Percentiles rank a stretch among this genome's conserved stretches.
These are phyloP conservation scores for Chrysolina haemoptera DNA, from an alignment of 2,888 invertebrate genomes.

Conservation along the genomic window DNA sequence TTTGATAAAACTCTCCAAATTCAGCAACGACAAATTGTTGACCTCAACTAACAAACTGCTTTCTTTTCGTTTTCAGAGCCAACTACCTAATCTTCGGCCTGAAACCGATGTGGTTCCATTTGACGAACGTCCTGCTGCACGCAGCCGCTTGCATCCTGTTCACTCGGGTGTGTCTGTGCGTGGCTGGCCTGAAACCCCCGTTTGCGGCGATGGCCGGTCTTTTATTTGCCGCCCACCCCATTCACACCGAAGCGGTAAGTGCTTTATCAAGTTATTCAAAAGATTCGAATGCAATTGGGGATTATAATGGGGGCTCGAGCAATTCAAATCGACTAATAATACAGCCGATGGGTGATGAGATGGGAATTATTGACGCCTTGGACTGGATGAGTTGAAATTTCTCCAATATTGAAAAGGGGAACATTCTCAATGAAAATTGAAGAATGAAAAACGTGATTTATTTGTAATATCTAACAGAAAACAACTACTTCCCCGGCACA, in stretches of 20 bases:
- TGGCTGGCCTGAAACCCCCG: conserved; percentile 78
- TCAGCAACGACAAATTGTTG: neutral
- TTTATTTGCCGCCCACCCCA: conserved; percentile 88
- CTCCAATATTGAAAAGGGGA: too few species aligned
- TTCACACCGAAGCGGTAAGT: conserved; percentile 75
- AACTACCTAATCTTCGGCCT: conserved; percentile 83
- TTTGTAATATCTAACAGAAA: too few species aligned
- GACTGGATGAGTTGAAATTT: neutral
- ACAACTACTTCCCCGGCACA: too few species aligned
- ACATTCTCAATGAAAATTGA: too few species aligned
- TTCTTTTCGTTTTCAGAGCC: conserved; percentile 72
- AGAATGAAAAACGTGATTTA: too few species aligned
- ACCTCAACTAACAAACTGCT: neutral
- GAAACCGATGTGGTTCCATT: conserved; percentile 85
- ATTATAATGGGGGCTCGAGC: neutral
- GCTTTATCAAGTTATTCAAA: conserved; percentile 10
- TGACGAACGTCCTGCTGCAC: conserved; percentile 84
- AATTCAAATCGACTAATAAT: conserved; percentile 19
- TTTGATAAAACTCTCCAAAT: neutral
- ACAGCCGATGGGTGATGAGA: conserved; percentile 4
- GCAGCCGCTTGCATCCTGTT: conserved; percentile 82
- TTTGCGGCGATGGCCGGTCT: conserved; percentile 82
- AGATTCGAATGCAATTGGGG: neutral
- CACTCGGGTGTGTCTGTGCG: conserved; percentile 78
- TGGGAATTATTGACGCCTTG: conserved; percentile 8